These are phyloP conservation scores for Sinelater perroti DNA, from an alignment of 2,888 invertebrate genomes.

Conservation along the genomic window DNA sequence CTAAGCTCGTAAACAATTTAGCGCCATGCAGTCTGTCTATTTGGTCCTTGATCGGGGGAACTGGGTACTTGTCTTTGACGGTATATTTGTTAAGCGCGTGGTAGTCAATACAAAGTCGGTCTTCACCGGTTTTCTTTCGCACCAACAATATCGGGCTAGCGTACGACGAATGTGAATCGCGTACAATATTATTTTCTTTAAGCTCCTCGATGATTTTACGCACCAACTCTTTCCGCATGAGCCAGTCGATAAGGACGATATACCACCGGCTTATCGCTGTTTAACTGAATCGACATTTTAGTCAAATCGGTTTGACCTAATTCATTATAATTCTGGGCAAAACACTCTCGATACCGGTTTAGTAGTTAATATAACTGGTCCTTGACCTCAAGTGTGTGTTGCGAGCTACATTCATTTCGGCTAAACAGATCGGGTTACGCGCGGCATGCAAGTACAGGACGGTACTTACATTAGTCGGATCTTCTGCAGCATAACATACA, in stretches of 20 bases:
- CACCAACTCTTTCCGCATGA: slow-evolving; percentile 13
- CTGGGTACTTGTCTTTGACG: slow-evolving; percentile 44
- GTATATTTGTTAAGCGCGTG: slow-evolving; percentile 45
- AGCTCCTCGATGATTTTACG: neutral
- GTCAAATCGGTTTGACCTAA: neutral
- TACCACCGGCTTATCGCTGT: neutral
- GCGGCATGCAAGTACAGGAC: neutral
- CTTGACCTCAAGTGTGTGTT: neutral
- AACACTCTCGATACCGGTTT: slow-evolving; percentile 6
- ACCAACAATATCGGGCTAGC: slow-evolving; percentile 38
- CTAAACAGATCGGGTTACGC: neutral
- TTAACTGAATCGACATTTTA: slow-evolving; percentile 11
- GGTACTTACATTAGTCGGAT: neutral
- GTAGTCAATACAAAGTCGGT: slow-evolving; percentile 41
- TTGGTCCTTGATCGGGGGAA: slow-evolving; percentile 47
- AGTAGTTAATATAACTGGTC: neutral
- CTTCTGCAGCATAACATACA: neutral
- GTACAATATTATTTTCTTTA: neutral
- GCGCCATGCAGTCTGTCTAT: slow-evolving; percentile 40
- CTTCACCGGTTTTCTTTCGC: slow-evolving; percentile 39
- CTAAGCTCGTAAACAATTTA: slow-evolving; percentile 45
- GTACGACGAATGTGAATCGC: slow-evolving; percentile 41
- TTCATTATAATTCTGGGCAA: neutral
- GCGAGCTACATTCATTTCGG: neutral
- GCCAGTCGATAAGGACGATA: slow-evolving; percentile 19